Percentiles rank a stretch among this genome's conserved stretches.
phyloP scores from a whole-genome alignment of 2,113 vertebrate species.

The Sylvia atricapilla region DNA sequence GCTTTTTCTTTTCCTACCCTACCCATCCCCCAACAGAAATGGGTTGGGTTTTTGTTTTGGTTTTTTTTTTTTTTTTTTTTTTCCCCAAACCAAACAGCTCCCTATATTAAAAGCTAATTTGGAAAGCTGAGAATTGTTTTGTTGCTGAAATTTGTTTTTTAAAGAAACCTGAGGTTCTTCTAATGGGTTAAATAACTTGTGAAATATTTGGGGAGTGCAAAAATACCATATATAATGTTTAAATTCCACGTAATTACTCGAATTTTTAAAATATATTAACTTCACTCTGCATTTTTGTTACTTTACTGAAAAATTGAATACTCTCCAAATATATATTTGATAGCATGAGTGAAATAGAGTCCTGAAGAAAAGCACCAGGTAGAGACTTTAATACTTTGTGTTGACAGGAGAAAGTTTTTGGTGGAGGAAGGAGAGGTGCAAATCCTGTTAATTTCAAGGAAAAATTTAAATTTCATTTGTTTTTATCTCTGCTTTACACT shows the following conservation, averaged over 20 bases:
- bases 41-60: too few relatives aligned
- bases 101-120: background rate
- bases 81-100: background rate
- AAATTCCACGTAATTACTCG: background rate
- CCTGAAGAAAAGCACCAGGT: background rate
- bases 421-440: fast-evolving
- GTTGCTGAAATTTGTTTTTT: background rate
- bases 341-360: background rate
- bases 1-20: background rate
- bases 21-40: background rate
- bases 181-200: background rate
- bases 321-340: background rate
- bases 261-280: background rate
- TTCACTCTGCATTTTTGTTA: background rate
- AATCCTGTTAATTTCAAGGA: background rate
- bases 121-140: background rate
- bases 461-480: background rate
- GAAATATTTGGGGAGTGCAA: background rate
- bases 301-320: background rate
- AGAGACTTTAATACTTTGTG: background rate
- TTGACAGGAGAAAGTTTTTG: background rate
- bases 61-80: too few relatives aligned
- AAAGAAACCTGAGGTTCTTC: background rate
- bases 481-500: background rate
- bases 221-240: background rate